Evolutionary conservation across 2,113 vertebrate genomes (phyloP), one percentile per base, ranked within the genome.

Genomic region (Saimiri boliviensis): DNA sequence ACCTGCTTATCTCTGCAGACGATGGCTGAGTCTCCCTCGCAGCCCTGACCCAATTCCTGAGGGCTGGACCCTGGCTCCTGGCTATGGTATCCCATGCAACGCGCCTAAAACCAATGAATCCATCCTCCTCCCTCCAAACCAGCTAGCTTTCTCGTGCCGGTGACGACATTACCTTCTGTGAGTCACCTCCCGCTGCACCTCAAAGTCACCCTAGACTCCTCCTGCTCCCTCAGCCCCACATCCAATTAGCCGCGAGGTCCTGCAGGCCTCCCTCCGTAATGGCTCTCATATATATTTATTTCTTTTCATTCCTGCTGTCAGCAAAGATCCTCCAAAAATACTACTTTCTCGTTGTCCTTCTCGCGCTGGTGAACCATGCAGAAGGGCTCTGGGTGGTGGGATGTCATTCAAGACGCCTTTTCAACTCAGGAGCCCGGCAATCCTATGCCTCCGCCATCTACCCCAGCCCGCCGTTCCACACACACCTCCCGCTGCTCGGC

Each of bases 161-260:
- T 0, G 0, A 37, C 4, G 12, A 60, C 12, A n/a, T n/a, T 8
- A 2, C 4, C 17, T 30, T 76, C 70, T 6, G 1, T 13, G 2
- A 27, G 56, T 63, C 25, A n/a, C 5, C 60, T 49, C 5, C 2
- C 60, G 30, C 2, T 1, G 14, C 21, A 30, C 45, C 66, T 66
- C 47, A 37, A 49, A 66, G 76, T 82, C 91, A 27, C 9, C 60
- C 40, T 35, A 3, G 21, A 5, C 7, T 2, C 25, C 20, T 47
- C 25, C 21, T 21, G 4, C 25, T 54, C 32, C 17, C 21, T 16
- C 49, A 49, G 42, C 82, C 82, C 73, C 37, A 52, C 66, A 79
- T 40, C 80, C n/a, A 37, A 9, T 13, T 42, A 71, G 71, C 54
- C 16, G 1, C 2, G 10, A 45, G 23, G 10, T 74, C 83, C 73